These are phyloP conservation scores for Trididemnum nubilum DNA, from an alignment of 23 tunicate species.

Conservation along the genomic window DNA sequence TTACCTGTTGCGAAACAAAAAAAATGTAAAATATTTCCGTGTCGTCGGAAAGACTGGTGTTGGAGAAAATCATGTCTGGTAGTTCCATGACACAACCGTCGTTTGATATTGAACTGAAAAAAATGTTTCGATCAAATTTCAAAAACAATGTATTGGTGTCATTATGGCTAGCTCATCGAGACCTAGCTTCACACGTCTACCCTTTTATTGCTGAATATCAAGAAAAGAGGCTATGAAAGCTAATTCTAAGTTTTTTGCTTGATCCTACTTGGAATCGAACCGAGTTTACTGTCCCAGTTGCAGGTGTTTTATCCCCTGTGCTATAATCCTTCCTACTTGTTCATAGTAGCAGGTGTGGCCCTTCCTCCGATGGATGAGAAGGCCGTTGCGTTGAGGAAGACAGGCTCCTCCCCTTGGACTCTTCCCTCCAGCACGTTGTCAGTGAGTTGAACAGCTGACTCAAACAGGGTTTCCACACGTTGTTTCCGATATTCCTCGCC, in stretches of 20 bases:
- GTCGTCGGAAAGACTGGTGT: constrained; percentile 15
- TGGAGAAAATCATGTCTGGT: constrained; percentile 47
- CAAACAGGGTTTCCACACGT: constrained; percentile 31
- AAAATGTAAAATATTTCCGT: constrained; percentile 60
- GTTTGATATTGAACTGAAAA: constrained; percentile 43
- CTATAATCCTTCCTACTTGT: too few relatives aligned
- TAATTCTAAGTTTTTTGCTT: too few relatives aligned
- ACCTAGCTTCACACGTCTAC: too few relatives aligned
- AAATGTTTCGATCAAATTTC: too few relatives aligned
- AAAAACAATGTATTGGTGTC: too few relatives aligned
- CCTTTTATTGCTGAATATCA: too few relatives aligned
- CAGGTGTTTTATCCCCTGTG: too few relatives aligned
- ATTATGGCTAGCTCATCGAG: too few relatives aligned
- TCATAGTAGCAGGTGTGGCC: constrained; percentile 51
- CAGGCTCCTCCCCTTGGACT: constrained; percentile 88
- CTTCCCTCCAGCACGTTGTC: constrained; percentile 60
- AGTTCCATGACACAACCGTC: constrained; percentile 63
- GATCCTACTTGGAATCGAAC: too few relatives aligned
- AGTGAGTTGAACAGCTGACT: constrained; percentile 43
- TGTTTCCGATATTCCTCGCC: constrained; percentile 28
- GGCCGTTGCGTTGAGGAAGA: constrained; percentile 56
- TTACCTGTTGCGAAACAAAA: constrained; percentile 78
- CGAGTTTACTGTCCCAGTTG: too few relatives aligned
- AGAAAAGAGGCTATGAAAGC: too few relatives aligned
- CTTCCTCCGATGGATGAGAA: constrained; percentile 58